Base-by-base conservation (phyloP, 1,140 invertebrate genomes). In the Chymomyza costata region DNA sequence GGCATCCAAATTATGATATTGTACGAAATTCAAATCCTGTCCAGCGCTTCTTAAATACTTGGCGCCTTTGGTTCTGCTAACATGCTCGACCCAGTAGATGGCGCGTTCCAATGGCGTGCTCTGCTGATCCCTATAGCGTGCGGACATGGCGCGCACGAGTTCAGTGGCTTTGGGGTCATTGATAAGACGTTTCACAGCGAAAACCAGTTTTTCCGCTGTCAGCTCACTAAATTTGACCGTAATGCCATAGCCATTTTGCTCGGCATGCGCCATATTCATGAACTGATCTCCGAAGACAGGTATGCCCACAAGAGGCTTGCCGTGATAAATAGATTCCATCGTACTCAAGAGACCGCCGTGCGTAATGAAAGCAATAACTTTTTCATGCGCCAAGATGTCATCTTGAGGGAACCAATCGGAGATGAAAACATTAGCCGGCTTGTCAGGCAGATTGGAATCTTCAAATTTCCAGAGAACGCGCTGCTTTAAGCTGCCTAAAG, bases 401-500 rank as follows among this genome's bases (percentile, higher is more conserved):
- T 89, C 89, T 73, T 94, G 92, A 0, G 92, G 92, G 8, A 93
- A 81, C 92, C 93, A 94, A 49, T 89, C 89, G 28, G 84, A 86
- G 0, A 91, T 83, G 38, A 89, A 87, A 0, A 94, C 86, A 86
- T 94, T 94, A 0, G 82, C 60, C 0, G 90, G 87, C 50, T 89
- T 87, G 2, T 86, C 84, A 0, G 87, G 85, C 11, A 91, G 57
- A 30, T 84, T 67, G 1, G 90, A 87, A 0, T 87, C 87, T 67
- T 92, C 91, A 86, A 89, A 93, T 71, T 93, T 93, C 91, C 90
- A 92, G 0, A 93, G 55, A 0, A 93, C 87, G 6, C 87, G 89
- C 45, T 90, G 87, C 5, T 90, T 90, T 0, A 93, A 59, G 30
- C 86, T 82, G 2, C 54, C 73, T 25, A 93, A 89, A 1, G 89